Conservation (phyloP, 2,888 invertebrate species). For the Aricia artaxerxes region DNA sequence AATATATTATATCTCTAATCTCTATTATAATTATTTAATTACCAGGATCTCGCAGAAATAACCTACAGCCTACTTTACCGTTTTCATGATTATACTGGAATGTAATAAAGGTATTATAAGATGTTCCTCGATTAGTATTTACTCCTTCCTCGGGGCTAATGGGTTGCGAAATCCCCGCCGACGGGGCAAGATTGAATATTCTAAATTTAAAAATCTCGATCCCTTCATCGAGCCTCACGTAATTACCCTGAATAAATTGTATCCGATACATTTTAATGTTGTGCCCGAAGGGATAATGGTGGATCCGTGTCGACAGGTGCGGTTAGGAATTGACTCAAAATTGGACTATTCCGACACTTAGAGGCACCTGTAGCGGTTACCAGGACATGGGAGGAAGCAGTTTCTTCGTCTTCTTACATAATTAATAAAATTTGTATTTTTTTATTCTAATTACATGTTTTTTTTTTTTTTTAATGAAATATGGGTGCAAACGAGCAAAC, state of each 20-base stretch:
- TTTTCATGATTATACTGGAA: background rate
- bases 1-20: no score
- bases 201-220: constrained; percentile 1
- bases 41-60: no score
- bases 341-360: constrained; percentile 3
- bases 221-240: constrained; percentile 28
- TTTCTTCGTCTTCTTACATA: background rate
- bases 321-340: constrained; percentile 14
- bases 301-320: constrained; percentile 35
- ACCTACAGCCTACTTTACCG: no score
- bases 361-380: background rate
- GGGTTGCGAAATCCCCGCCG: background rate
- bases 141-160: background rate
- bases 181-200: constrained; percentile 9
- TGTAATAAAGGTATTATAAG: background rate
- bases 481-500: no score
- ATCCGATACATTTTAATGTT: constrained; percentile 33
- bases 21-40: no score
- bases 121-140: background rate
- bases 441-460: no score
- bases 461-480: no score
- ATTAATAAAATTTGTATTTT: no score
- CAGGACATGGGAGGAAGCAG: background rate
- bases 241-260: constrained; percentile 33
- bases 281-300: constrained; percentile 38